phyloP scores from a whole-genome alignment of 1,140 invertebrate genomes.

The Anthonomus grandis region DNA sequence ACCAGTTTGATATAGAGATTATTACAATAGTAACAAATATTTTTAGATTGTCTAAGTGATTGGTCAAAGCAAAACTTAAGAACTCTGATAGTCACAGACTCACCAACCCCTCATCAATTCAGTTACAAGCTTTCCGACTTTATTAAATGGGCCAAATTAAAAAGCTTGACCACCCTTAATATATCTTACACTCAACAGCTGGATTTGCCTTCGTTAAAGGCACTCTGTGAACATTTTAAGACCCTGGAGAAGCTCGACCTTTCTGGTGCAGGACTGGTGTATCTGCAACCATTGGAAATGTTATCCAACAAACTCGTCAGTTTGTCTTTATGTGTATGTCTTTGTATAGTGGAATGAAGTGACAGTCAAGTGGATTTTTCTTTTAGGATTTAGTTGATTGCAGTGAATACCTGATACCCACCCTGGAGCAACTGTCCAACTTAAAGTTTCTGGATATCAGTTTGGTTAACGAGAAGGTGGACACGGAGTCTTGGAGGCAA shows the following conservation, averaged over 20 bases:
- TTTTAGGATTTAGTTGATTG: slow-evolving; percentile 29
- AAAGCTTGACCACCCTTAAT: slow-evolving; percentile 64
- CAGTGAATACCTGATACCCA: slow-evolving; percentile 52
- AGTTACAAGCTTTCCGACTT: too few species aligned
- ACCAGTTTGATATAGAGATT: too few species aligned
- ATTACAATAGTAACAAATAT: too few species aligned
- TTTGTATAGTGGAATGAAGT: too few species aligned
- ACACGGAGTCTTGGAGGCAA: slow-evolving; percentile 51
- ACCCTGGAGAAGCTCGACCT: slow-evolving; percentile 68
- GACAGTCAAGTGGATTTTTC: slow-evolving; percentile 11
- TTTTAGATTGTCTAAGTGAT: slow-evolving; percentile 62
- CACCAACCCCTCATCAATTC: too few species aligned
- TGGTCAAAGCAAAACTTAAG: slow-evolving; percentile 69
- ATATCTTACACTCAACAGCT: slow-evolving; percentile 72
- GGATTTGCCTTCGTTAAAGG: slow-evolving; percentile 64
- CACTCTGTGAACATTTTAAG: slow-evolving; percentile 68
- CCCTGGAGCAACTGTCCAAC: slow-evolving; percentile 58
- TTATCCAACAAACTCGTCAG: slow-evolving; percentile 23
- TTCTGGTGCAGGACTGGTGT: slow-evolving; percentile 65
- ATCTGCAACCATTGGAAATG: slow-evolving; percentile 56
- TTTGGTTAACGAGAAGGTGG: slow-evolving; percentile 44
- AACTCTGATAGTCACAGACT: slow-evolving; percentile 63
- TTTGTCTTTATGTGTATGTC: slow-evolving; percentile 34
- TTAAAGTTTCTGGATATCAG: slow-evolving; percentile 51
- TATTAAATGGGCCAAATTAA: slow-evolving; percentile 56